Evolutionary conservation across 1,140 invertebrate species (phyloP).

Genomic region (Tenebrio molitor): DNA sequence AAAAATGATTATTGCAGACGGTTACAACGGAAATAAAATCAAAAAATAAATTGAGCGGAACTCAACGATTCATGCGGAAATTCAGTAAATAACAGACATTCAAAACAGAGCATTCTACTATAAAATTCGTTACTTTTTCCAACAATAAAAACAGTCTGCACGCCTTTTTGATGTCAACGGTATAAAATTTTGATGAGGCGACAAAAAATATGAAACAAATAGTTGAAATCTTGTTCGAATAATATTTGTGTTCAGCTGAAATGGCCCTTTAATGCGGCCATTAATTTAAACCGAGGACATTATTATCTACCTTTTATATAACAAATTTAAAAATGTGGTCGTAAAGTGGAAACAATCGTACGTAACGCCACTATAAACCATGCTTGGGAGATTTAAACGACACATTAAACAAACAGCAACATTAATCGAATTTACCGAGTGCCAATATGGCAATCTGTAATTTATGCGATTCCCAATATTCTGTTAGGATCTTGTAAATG

Average conservation of each 20-base stretch:
- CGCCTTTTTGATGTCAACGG: not conserved
- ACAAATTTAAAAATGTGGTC: conserved; percentile 32
- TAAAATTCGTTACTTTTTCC: not conserved
- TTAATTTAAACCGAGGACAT: not conserved
- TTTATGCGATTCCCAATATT: conserved; percentile 27
- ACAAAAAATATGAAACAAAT: too few species aligned
- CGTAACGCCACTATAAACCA: conserved; percentile 7
- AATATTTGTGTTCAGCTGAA: conserved; percentile 5
- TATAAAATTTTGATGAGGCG: conserved; percentile 2
- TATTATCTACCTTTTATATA: conserved; percentile 23
- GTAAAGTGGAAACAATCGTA: conserved; percentile 32
- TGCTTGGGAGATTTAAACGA: not conserved
- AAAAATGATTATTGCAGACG: not conserved
- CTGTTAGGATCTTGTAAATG: conserved; percentile 30
- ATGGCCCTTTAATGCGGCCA: not conserved
- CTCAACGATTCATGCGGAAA: not conserved
- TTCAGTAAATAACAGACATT: not conserved
- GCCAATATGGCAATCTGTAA: conserved; percentile 29
- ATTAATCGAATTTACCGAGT: conserved; percentile 17
- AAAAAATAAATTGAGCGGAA: conserved; percentile 8
- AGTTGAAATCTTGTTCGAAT: not conserved
- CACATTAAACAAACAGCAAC: conserved; percentile 21
- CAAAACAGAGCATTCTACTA: not conserved
- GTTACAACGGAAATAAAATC: conserved; percentile 1
- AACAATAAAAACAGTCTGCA: not conserved